Evolutionary conservation across 2,888 invertebrate species (phyloP).

Genomic region (Tetramorium bicarinatum): DNA sequence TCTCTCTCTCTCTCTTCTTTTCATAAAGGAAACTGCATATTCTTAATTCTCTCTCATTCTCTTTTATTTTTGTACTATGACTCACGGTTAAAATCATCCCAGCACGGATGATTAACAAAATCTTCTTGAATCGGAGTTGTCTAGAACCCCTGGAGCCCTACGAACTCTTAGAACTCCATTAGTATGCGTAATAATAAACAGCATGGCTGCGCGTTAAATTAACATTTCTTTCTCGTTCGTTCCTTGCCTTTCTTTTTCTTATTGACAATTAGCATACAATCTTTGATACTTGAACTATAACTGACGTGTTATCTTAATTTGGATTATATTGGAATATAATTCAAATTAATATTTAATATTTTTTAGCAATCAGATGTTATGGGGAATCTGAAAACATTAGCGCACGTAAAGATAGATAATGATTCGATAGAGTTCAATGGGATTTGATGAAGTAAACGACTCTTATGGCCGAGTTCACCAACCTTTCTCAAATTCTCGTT

Average conservation of each 20-base stretch:
- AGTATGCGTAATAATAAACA: conserved; percentile 74
- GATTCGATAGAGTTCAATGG: conserved; percentile 4
- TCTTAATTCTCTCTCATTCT: conserved; percentile 16
- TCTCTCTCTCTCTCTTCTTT: conserved; percentile 24
- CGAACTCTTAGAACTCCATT: conserved; percentile 70
- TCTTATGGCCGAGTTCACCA: conserved; percentile 12
- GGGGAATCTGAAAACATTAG: neutral
- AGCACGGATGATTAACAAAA: conserved; percentile 70
- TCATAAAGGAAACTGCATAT: conserved; percentile 3
- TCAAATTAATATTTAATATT: neutral
- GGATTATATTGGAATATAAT: neutral
- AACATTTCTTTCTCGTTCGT: conserved; percentile 49
- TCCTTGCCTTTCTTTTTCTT: neutral
- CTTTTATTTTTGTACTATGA: conserved; percentile 59
- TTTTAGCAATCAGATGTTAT: neutral
- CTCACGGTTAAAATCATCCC: conserved; percentile 66
- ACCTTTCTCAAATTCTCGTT: conserved; percentile 36
- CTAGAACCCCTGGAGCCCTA: conserved; percentile 32
- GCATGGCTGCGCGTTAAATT: conserved; percentile 60
- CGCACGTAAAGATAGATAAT: neutral
- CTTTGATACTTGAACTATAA: neutral
- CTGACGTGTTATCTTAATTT: neutral
- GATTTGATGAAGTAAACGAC: conserved; percentile 3
- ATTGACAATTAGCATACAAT: neutral
- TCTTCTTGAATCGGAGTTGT: conserved; percentile 69